Evolutionary conservation across 64 coral and sea anemone genomes (phyloP), one percentile per base, ranked within the genome.

Genomic region (Montipora efflorescens): DNA sequence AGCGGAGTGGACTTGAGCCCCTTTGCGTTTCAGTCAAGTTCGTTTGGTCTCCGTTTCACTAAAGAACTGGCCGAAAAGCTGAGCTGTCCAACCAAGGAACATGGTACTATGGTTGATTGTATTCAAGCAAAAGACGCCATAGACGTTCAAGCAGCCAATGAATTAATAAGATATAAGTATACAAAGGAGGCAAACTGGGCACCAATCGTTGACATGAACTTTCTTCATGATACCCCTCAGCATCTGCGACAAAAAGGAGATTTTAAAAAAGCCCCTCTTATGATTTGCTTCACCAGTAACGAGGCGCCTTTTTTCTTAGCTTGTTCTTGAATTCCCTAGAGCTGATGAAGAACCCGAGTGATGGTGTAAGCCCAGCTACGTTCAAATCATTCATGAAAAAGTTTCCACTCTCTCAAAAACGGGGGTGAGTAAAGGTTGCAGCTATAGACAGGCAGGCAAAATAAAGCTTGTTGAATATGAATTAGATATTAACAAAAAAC

Each of bases 241-340:
- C 72, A 87, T 15, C 43, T 96, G 36, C 80, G 91, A 28, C 64
- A 48, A 55, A 81, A 81, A 5, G 76, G 75, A 2, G 13, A 94
- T 12, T 90, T 96, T 15, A 93, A 75, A 9, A 86, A 93, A 58
- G 55, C 86, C 44, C 75, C 78, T 4, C 50, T 96, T 23, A 80
- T 96, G 15, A 25, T 86, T 3, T 83, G 91, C 25, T 89, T 96
- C 13, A 96, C 88, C 1, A 96, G 93, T n/a, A 58, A 96, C 18
- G 95, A 96, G 85, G 93, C 79, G 6, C 3, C 23, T 28, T 70
- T 84, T n/a, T 69, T 15, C 14, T 8, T 10, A 1, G 7, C 1
- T 5, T 68, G 13, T 3, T 46, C 22, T 78, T 90, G 20, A 12
- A 25, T 44, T 61, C 73, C 16, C 59, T 79, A 13, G 73, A 73